Base-by-base conservation (phyloP, 2,113 vertebrate genomes). In the Bettongia penicillata region DNA sequence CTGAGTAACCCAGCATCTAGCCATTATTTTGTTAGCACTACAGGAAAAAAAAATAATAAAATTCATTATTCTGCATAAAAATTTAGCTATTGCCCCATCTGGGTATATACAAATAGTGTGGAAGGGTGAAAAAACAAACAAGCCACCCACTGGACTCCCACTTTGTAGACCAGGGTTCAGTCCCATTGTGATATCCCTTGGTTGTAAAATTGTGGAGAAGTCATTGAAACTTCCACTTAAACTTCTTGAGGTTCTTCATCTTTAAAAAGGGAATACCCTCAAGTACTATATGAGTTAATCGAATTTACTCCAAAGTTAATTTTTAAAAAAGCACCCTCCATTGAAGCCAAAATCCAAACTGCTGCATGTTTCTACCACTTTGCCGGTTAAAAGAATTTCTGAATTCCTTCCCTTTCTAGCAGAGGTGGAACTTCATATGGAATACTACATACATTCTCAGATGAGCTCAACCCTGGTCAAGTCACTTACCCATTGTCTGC, bases 21-120 rank as follows among this genome's bases (percentile, higher is more conserved):
- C 95, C 51, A 89, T 91, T 96, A 84, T 89, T 89, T 91, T 96
- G 90, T 95, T 90, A 28, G 8, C 52, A 53, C 22, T 92, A 94
- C 43, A 96, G n/a, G n/a, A 3, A 23, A 90, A 96, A 96, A 95
- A 94, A 90, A 61, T 94, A 91, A 94, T 52, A 94, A 94, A 91
- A 94, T 68, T 7, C 1, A 96, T 55, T 94, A 51, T 2, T 77
- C 95, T 98, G 92, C 93, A 93, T 97, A 97, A 49, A 43, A 9
- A 22, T 1, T 84, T 93, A 55, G 43, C 14, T n/a, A 3, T 93
- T 96, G 91, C 14, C 52, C 84, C 1, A 0, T 51, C 92, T 23
- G 3, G 57, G 90, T 93, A 31, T 47, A 43, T 43, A 43, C 68
- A 84, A 84, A 84, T 43, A 43, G n/a, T 43, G 19, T 43, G 19